Conservation (phyloP, 2,888 invertebrate species). For the Cantharis rufa region DNA sequence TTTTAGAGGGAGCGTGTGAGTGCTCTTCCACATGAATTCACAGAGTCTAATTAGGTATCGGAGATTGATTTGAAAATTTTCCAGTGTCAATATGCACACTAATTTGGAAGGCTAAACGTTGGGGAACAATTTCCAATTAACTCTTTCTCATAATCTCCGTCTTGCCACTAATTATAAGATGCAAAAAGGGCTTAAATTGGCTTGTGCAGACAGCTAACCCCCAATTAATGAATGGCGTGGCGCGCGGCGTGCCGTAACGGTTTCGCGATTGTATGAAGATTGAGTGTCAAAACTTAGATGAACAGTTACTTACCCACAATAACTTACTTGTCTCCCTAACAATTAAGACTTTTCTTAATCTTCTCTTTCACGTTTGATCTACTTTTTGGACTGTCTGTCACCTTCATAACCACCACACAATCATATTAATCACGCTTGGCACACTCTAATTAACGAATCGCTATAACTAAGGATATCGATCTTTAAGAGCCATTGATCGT, state of each 20-base stretch:
- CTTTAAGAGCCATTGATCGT: conserved; percentile 32
- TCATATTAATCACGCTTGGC: conserved; percentile 48
- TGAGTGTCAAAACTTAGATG: conserved; percentile 42
- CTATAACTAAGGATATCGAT: conserved; percentile 33
- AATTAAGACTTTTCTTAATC: conserved; percentile 32
- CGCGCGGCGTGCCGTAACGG: conserved; percentile 39
- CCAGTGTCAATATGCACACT: conserved; percentile 36
- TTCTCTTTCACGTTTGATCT: neutral
- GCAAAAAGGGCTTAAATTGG: conserved; percentile 48
- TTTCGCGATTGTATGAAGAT: conserved; percentile 45
- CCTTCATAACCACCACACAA: conserved; percentile 35
- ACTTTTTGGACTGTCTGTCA: conserved; percentile 22
- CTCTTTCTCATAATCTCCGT: conserved; percentile 52
- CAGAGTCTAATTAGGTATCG: conserved; percentile 39
- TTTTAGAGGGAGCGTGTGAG: conserved; percentile 40
- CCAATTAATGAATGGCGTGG: conserved; percentile 47
- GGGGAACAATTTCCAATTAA: conserved; percentile 53
- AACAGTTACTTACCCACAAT: conserved; percentile 18
- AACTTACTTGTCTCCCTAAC: conserved; percentile 32
- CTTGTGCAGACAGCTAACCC: conserved; percentile 48
- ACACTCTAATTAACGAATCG: conserved; percentile 47
- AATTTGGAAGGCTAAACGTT: conserved; percentile 38
- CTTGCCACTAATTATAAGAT: conserved; percentile 49
- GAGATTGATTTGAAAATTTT: conserved; percentile 46
- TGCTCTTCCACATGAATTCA: conserved; percentile 42